These are phyloP conservation scores for Gallinago undulata DNA, from an alignment of 2,113 vertebrate species.

Conservation along the genomic window DNA sequence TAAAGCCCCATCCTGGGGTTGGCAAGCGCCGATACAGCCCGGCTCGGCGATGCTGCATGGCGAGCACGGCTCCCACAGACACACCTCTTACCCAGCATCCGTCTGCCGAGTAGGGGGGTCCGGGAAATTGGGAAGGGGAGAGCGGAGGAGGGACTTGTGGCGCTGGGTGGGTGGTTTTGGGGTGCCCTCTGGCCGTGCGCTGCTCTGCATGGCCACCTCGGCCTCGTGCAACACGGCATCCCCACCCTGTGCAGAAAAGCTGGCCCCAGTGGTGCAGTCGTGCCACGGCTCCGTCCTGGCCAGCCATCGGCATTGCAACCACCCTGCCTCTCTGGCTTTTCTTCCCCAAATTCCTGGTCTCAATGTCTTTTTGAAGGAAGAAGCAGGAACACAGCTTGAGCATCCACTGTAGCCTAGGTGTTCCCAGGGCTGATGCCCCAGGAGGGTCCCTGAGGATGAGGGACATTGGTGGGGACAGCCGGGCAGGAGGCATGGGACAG, in stretches of 20 bases:
- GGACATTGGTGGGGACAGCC: accelerated
- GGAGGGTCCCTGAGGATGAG: neutral
- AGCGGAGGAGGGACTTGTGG: conserved; percentile 15
- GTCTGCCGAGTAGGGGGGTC: conserved; percentile 26
- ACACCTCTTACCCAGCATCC: conserved; percentile 70
- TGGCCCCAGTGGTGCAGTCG: accelerated
- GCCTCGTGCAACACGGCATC: accelerated
- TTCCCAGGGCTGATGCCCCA: accelerated
- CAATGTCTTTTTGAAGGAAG: neutral
- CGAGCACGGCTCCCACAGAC: conserved; percentile 30
- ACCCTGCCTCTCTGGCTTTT: neutral
- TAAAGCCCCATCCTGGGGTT: neutral
- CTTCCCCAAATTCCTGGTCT: neutral
- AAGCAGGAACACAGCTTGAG: accelerated
- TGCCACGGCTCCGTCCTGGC: neutral
- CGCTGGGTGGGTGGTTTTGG: neutral
- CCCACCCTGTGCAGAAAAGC: neutral
- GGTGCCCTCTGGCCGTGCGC: neutral
- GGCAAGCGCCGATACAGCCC: neutral
- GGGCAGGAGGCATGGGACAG: accelerated
- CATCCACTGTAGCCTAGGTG: accelerated
- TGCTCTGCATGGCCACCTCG: accelerated
- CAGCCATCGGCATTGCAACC: accelerated
- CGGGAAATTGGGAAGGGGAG: conserved; percentile 46
- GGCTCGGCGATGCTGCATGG: neutral